Evolutionary conservation across 2,888 invertebrate species (phyloP).

Genomic region (Tinea trinotella): DNA sequence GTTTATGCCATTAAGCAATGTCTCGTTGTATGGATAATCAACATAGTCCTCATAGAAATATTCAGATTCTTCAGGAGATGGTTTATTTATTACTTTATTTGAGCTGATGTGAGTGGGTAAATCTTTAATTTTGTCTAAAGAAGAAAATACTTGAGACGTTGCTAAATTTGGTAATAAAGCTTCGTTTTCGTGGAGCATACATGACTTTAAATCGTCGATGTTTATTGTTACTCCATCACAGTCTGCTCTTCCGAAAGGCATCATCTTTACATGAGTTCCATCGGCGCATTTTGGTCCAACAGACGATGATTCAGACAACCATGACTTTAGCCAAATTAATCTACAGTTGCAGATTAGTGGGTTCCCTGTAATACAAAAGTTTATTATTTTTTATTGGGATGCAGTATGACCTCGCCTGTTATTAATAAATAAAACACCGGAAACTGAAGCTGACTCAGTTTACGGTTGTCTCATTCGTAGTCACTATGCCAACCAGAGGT

Average conservation of each 20-base stretch:
- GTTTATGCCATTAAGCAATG: conserved; percentile 49
- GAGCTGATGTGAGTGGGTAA: conserved; percentile 51
- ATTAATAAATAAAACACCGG: too few species aligned
- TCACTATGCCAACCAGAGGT: too few species aligned
- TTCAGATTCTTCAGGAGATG: conserved; percentile 83
- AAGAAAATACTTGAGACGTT: conserved; percentile 72
- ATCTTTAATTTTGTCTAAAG: conserved; percentile 71
- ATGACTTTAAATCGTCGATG: conserved; percentile 73
- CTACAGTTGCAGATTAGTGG: conserved; percentile 87
- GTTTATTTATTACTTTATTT: conserved; percentile 60
- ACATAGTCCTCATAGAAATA: conserved; percentile 88
- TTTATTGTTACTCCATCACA: conserved; percentile 65
- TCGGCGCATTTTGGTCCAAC: conserved; percentile 86
- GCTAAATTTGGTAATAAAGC: conserved; percentile 67
- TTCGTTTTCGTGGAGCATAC: conserved; percentile 78
- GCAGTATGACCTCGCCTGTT: too few species aligned
- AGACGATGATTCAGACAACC: conserved; percentile 82
- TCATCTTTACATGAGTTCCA: conserved; percentile 81
- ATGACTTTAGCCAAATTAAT: conserved; percentile 86
- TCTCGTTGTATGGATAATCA: conserved; percentile 81
- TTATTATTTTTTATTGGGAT: too few species aligned
- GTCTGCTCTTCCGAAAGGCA: conserved; percentile 79
- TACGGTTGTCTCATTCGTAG: too few species aligned
- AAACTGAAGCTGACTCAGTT: too few species aligned
- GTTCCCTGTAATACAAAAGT: conserved; percentile 76